These are phyloP conservation scores for Hystrix brachyura DNA, from an alignment of 2,113 vertebrate species.

Conservation along the genomic window DNA sequence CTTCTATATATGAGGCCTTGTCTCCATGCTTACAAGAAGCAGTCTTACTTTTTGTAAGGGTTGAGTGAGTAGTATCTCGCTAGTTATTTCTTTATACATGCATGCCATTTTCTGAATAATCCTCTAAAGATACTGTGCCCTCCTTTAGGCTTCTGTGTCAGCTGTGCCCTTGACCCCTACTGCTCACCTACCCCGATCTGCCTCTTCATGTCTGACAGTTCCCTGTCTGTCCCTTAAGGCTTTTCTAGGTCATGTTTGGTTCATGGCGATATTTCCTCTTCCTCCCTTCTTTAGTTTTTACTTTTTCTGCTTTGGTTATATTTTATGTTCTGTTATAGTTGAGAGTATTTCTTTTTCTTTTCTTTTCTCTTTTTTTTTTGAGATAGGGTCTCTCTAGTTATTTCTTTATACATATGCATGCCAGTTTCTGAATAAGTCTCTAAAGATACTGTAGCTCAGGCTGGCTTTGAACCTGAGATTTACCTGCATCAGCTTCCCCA, in stretches of 20 bases:
- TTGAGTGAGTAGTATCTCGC: not conserved
- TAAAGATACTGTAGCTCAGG: not conserved
- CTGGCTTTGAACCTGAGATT: not conserved
- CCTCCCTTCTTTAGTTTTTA: not conserved
- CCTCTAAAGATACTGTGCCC: not conserved
- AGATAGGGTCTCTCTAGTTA: not conserved
- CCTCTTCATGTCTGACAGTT: not conserved
- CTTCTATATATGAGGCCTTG: not conserved
- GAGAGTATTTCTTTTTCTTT: not conserved
- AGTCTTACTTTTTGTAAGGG: not conserved
- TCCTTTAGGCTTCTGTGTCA: not conserved
- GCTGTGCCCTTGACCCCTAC: not conserved
- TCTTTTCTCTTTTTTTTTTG: not conserved
- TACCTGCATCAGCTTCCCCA: not conserved
- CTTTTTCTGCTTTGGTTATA: slow-evolving; percentile 17
- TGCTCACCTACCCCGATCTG: not conserved
- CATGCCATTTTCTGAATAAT: not conserved
- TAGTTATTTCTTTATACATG: not conserved
- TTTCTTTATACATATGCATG: not conserved
- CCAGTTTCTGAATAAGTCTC: not conserved
- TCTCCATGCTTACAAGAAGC: not conserved
- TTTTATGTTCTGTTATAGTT: not conserved
- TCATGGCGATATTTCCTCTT: slow-evolving; percentile 1
- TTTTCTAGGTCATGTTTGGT: not conserved
- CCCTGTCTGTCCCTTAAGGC: not conserved